Percentiles rank a stretch among this genome's conserved stretches.
These are phyloP conservation scores for Cheilosia vernalis DNA, from an alignment of 2,888 invertebrate species.

Conservation along the genomic window DNA sequence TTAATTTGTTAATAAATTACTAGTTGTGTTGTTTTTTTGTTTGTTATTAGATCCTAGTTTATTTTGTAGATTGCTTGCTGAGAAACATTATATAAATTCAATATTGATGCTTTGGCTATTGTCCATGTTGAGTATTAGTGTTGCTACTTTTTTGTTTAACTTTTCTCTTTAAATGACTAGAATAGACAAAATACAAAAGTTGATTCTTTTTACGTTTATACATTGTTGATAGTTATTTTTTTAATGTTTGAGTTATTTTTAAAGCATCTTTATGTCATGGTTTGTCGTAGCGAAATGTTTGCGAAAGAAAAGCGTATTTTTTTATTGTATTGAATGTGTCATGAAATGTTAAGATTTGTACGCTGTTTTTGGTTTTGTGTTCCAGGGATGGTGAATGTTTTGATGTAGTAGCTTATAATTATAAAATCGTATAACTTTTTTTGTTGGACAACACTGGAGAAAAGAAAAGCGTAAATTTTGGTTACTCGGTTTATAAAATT, in stretches of 20 bases:
- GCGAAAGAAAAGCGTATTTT: conserved; percentile 5
- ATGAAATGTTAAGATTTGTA: conserved; percentile 43
- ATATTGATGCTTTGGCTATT: conserved; percentile 74
- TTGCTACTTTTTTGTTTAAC: conserved; percentile 39
- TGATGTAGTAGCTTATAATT: not conserved
- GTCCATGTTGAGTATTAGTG: conserved; percentile 71
- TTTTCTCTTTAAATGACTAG: conserved; percentile 67
- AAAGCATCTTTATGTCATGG: conserved; percentile 68
- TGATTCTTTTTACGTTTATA: conserved; percentile 58
- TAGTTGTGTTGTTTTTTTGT: conserved; percentile 12
- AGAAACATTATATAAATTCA: conserved; percentile 46
- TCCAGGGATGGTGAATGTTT: not conserved
- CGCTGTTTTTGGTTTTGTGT: conserved; percentile 14
- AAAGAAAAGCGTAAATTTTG: not conserved
- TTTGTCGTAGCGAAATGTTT: conserved; percentile 23
- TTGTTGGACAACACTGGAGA: not conserved
- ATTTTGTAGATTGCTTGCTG: conserved; percentile 20
- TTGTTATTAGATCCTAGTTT: conserved; percentile 15
- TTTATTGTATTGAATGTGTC: conserved; percentile 60
- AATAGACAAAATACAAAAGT: conserved; percentile 73
- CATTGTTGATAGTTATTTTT: conserved; percentile 36
- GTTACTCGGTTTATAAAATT: not conserved
- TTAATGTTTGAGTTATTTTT: conserved; percentile 21
- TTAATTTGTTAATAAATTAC: conserved; percentile 61
- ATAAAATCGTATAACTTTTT: too few species aligned